Evolutionary conservation across 2,888 invertebrate genomes (phyloP).

Genomic region (Lasioglossum leucozonium): DNA sequence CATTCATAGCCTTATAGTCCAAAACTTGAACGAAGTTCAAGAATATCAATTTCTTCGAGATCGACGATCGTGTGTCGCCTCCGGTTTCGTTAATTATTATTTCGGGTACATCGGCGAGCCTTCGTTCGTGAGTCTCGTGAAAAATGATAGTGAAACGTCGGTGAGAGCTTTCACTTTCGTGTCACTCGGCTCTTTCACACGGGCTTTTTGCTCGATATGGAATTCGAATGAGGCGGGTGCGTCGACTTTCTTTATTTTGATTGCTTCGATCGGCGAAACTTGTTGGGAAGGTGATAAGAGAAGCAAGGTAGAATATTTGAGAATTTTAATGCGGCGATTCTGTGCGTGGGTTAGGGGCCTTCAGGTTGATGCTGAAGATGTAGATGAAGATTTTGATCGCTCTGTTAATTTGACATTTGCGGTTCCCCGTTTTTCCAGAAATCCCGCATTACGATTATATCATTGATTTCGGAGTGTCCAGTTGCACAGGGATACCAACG

Average conservation of each 20-base stretch:
- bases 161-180: slow-evolving; percentile 51
- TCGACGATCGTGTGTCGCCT: too few relatives aligned
- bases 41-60: too few relatives aligned
- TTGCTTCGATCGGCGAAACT: background rate
- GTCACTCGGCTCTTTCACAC: slow-evolving; percentile 8
- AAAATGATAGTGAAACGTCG: slow-evolving; percentile 41
- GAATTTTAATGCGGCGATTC: too few relatives aligned
- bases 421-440: too few relatives aligned
- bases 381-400: too few relatives aligned
- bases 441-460: too few relatives aligned
- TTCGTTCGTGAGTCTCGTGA: background rate
- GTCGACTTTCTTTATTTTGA: slow-evolving; percentile 24
- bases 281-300: background rate
- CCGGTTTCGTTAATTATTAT: slow-evolving; percentile 11
- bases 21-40: too few relatives aligned
- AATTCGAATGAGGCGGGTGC: slow-evolving; percentile 17
- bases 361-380: too few relatives aligned
- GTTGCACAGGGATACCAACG: background rate
- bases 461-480: background rate
- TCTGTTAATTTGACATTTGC: too few relatives aligned
- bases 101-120: background rate
- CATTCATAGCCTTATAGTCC: too few relatives aligned
- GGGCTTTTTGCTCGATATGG: slow-evolving; percentile 32
- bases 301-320: too few relatives aligned
- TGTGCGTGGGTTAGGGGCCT: too few relatives aligned